Evolutionary conservation across 2,113 vertebrate genomes (phyloP).

Genomic region (Telmatochromis brachygnathus): DNA sequence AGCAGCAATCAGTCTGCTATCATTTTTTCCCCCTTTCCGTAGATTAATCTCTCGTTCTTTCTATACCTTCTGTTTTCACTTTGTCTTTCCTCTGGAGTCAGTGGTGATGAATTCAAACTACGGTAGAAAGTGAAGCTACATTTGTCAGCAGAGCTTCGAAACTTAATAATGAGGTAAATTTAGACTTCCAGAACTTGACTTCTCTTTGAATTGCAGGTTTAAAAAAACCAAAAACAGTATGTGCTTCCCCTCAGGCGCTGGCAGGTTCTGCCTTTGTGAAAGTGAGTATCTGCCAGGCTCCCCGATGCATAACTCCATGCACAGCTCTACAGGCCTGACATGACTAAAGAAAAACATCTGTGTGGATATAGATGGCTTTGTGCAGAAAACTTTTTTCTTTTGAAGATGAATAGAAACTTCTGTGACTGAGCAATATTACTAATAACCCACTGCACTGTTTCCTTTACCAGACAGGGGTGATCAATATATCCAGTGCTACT

Average conservation of each 20-base stretch:
- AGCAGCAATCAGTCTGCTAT: neutral
- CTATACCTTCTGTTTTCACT: neutral
- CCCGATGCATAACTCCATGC: neutral
- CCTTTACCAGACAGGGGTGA: neutral
- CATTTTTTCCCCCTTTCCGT: neutral
- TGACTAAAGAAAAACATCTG: neutral
- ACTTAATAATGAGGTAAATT: slow-evolving; percentile 9
- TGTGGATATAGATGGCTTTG: neutral
- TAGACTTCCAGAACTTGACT: neutral
- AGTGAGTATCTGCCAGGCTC: neutral
- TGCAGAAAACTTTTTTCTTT: neutral
- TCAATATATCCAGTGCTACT: neutral
- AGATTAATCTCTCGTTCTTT: neutral
- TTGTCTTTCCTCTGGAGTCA: neutral
- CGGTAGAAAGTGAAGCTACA: neutral
- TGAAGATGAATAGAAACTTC: neutral
- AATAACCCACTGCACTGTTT: neutral
- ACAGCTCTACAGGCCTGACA: neutral
- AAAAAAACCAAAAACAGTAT: neutral
- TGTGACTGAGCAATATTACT: neutral
- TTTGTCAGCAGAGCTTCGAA: neutral
- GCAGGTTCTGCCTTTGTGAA: neutral
- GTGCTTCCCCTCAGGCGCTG: neutral
- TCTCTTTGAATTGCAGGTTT: neutral
- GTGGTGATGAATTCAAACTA: neutral